Percentiles rank a stretch among this genome's conserved stretches.
Conservation (phyloP, 2,113 vertebrate species). For the Pachyramphus minor region DNA sequence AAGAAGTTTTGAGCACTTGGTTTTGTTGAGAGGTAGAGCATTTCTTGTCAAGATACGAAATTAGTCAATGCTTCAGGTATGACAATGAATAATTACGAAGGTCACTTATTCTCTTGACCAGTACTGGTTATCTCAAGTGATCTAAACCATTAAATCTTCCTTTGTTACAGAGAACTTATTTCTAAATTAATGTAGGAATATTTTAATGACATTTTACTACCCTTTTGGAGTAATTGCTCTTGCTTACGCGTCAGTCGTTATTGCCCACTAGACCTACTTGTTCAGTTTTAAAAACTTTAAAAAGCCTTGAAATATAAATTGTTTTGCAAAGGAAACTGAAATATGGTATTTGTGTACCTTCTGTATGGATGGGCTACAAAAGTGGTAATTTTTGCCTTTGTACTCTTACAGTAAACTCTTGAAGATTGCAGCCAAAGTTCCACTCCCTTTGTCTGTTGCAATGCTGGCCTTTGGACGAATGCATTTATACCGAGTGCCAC, state of each 20-base stretch:
- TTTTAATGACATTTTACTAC: not conserved
- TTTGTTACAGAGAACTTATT: not conserved
- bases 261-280: not conserved
- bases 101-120: not conserved
- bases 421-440: slow-evolving; percentile 76
- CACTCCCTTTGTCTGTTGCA: slow-evolving; percentile 81
- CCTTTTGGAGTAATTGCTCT: not conserved
- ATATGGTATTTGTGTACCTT: not conserved
- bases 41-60: not conserved
- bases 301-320: not conserved
- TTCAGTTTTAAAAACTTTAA: not conserved
- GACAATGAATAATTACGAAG: not conserved
- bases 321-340: not conserved
- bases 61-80: not conserved
- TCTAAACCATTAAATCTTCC: not conserved
- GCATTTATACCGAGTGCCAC: slow-evolving; percentile 87
- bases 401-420: slow-evolving; percentile 82
- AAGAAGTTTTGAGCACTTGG: not conserved
- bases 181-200: not conserved
- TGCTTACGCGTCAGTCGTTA: not conserved
- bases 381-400: not conserved
- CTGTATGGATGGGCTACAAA: not conserved
- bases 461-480: slow-evolving; percentile 84
- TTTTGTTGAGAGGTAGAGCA: not conserved
- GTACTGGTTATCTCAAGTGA: not conserved